Evolutionary conservation across 2,797 vertebrate genomes (phyloP), one percentile per base, ranked within the genome.

Genomic region (Catostomus latipinnis): DNA sequence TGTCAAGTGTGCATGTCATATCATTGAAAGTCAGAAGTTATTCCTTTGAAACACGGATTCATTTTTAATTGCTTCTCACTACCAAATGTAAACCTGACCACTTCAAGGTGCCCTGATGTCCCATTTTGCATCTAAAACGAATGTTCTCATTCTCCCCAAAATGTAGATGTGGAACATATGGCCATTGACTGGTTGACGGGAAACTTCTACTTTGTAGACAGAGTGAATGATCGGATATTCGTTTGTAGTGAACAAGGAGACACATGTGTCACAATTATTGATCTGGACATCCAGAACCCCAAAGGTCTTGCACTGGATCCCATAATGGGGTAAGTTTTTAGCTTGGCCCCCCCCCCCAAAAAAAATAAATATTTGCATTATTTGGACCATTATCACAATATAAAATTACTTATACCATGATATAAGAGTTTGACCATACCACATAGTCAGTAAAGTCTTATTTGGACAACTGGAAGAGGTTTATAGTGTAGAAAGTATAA

Each of bases 131-230:
- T 74, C 22, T 72, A 72, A 85, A 79, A 71, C 53, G 16, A 53
- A 8, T 71, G 65, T 50, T 10, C 8, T 7, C 10, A 57, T 69
- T 34, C 6, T 60, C 1, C 45, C 4, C 80, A 34, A 78, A 68
- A 89, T 88, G 69, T 88, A 96, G 95, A 96, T 88, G 92, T 95
- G 10, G 94, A 95, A 14, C 93, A 96, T 82, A 93, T 96, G 91
- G 94, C 94, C 0, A 83, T 96, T 0, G 96, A 96, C 87, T 96
- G 96, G 96, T 89, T 96, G 8, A 95, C 94, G 0, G 93, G 94
- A 13, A 96, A 96, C 86, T 87, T 95, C 78, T 96, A 96, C 87
- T 96, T 96, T 67, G 91, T 94, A 90, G 95, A 96, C 81, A 88
- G 91, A 0, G 66, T 94, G 83, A 94, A 90, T 18, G 93, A 94